Evolutionary conservation across 2,888 invertebrate genomes (phyloP), one percentile per base, ranked within the genome.

Genomic region (Uloborus plumipes): DNA sequence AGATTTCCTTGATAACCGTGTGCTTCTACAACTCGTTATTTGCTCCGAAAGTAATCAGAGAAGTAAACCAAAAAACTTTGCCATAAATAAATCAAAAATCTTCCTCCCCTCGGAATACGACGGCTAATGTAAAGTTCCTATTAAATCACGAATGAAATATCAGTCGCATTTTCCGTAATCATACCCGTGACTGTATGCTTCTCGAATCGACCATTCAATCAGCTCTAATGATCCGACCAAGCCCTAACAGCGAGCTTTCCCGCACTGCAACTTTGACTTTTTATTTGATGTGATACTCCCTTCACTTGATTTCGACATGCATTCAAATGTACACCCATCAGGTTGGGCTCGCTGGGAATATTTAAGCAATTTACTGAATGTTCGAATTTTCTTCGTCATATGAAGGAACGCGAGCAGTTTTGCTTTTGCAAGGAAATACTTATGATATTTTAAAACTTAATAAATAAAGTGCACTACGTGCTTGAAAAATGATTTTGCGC

Each of bases 211-310:
- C 58, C 20, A 71, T 59, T 71, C 70, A 71, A 71, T 71, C 70
- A 71, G 59, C 14, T 59, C 47, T 71, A 71, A 71, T 71, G 70
- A 71, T 58, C 26, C 70, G 59, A 49, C 58, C 55, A 55, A 55
- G 55, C 18, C n/a, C 20, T n/a, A n/a, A 55, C 55, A 55, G 20
- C 9, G n/a, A 55, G n/a, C 20, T 55, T 55, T 16, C 55, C 55
- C 39, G 39, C 39, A 39, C 39, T 39, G 39, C 11, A 39, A 39
- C 39, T 39, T 39, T 39, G 11, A 39, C 39, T 39, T 39, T 39
- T 39, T 31, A 4, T 39, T 39, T 39, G 39, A 39, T 39, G 39
- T 39, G 39, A 39, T 39, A 39, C 39, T 39, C 39, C 39, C 15
- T 66, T 49, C 7, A 18, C 22, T 31, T 39, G 18, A 47, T 47